Evolutionary conservation across 1,140 invertebrate species (phyloP), one percentile per base, ranked within the genome.

Genomic region (Tetramorium alpestre): DNA sequence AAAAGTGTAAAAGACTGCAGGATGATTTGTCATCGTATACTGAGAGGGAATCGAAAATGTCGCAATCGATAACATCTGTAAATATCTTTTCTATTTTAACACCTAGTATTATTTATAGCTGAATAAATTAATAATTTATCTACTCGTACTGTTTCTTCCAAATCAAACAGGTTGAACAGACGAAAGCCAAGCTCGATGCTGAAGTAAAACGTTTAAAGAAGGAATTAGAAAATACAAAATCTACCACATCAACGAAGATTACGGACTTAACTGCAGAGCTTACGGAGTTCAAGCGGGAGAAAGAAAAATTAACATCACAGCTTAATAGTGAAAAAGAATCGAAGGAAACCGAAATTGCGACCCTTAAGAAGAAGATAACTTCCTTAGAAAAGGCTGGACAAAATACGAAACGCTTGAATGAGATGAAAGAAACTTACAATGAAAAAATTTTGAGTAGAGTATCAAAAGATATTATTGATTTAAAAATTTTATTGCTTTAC

Each of bases 381-480:
- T 93, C 96, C 28, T 92, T 97, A 38, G 96, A 97, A 92, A 96
- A 96, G 86, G 96, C 96, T 67, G 96, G 96, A 38, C 94, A 96
- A 25, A 96, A 96, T 54, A 96, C 96, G 6, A 97, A 97, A 91
- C 96, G 96, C 90, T 96, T 97, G 86, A 95, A 96, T 38, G 96
- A 97, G 90, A 92, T 97, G 58, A 97, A 97, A 90, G 96, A 97
- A 91, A 97, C 96, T 91, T 96, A 97, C 87, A 96, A 97, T 93
- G 96, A 97, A 69, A 96, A 96, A 92, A 96, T 97, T 87, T 96
- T 97, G 92, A 97, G 97, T 97, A 95, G 5, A 95, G 93, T 93
- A 87, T 22, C 67, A 72, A 6, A 25, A 2, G 60, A 38, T 13
- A 3, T 16, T 25, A 22, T 38, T 62, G 62, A 64, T 62, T 56